A percentile compares a stretch with the other conserved stretches of the same genome.
These are phyloP conservation scores for Mergus octosetaceus DNA, from an alignment of 2,797 vertebrate species.

Conservation along the genomic window DNA sequence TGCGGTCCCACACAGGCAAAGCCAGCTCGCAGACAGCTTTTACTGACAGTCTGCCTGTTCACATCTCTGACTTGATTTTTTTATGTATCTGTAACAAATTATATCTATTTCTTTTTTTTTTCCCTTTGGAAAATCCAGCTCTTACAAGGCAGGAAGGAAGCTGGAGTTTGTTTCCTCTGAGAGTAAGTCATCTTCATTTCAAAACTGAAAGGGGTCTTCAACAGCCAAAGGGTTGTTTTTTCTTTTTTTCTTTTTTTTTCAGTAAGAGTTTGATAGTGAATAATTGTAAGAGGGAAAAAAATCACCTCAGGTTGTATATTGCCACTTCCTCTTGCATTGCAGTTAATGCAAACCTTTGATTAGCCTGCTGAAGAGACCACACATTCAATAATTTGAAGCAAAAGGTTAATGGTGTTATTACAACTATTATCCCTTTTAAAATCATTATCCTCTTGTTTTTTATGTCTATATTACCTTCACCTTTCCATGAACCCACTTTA, in stretches of 20 bases:
- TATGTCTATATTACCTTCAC: conserved; percentile 98
- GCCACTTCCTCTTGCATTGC: conserved; percentile 56
- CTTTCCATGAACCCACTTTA: conserved; percentile 97
- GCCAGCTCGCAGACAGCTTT: neutral
- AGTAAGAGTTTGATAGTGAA: conserved; percentile 2
- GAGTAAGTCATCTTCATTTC: conserved; percentile 6
- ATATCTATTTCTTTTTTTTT: neutral
- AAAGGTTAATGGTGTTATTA: conserved; percentile 94
- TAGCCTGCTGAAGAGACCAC: conserved; percentile 78
- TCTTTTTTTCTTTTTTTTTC: neutral
- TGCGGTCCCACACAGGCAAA: neutral
- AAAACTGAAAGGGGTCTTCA: neutral
- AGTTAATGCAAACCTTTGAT: conserved; percentile 77
- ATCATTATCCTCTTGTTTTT: conserved; percentile 93
- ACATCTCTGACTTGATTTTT: neutral
- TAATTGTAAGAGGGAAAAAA: conserved; percentile 48
- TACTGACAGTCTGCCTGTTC: neutral
- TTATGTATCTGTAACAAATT: neutral
- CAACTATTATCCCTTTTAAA: conserved; percentile 95
- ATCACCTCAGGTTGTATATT: conserved; percentile 60
- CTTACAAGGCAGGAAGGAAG: neutral
- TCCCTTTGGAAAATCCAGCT: neutral
- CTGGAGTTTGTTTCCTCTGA: neutral
- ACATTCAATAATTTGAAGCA: conserved; percentile 83
- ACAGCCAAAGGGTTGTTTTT: neutral